Evolutionary conservation across 30 jellyfish, hydroid and myxozoan species (phyloP).

Genomic region (Sanderia malayensis): DNA sequence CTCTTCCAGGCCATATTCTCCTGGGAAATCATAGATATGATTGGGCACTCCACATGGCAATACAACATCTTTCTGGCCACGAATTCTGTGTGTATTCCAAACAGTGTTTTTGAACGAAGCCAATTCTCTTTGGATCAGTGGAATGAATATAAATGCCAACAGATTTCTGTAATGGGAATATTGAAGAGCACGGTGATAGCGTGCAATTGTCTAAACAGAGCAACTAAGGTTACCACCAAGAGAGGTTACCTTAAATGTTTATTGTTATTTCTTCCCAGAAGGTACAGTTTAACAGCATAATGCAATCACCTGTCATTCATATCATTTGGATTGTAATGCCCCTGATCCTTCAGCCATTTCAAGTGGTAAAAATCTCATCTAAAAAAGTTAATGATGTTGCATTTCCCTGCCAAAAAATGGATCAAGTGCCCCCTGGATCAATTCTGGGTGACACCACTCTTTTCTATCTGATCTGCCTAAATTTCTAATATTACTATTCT

Average conservation of each 20-base stretch:
- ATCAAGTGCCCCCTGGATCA: neutral
- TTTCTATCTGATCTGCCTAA: neutral
- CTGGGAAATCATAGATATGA: conserved; percentile 24
- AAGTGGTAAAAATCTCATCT: neutral
- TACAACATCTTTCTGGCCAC: conserved; percentile 4
- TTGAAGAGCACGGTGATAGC: neutral
- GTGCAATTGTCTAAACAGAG: neutral
- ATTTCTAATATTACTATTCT: neutral
- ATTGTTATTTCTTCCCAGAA: neutral
- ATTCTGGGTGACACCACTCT: neutral
- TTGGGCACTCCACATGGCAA: conserved; percentile 27
- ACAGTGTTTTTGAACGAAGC: conserved; percentile 11
- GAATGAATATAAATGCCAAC: conserved; percentile 14
- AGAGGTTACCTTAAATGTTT: neutral
- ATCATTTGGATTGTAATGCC: conserved; percentile 4
- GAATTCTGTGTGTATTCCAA: conserved; percentile 24
- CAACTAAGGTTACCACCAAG: neutral
- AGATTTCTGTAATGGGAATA: conserved; percentile 1
- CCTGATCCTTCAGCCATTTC: conserved; percentile 4
- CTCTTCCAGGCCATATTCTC: conserved; percentile 12
- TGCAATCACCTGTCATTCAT: conserved; percentile 2
- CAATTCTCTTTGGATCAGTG: conserved; percentile 16
- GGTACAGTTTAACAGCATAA: neutral
- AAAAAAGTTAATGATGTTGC: neutral
- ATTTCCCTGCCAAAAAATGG: neutral